Evolutionary conservation across 1,140 invertebrate genomes (phyloP), one percentile per base, ranked within the genome.

Genomic region (Plutomurus gul): DNA sequence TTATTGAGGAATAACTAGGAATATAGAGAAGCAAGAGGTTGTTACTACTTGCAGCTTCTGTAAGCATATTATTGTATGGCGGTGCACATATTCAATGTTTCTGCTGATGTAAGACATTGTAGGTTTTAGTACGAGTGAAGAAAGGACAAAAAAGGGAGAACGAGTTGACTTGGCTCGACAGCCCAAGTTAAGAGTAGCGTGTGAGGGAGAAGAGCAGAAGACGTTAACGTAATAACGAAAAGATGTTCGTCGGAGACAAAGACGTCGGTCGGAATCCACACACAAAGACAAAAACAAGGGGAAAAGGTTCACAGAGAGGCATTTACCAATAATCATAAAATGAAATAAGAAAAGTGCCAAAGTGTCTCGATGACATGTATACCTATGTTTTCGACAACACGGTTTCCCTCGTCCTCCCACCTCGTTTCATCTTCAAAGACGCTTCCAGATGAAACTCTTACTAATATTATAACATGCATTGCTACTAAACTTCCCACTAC

Each of bases 321-420:
- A 65, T 65, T 65, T 33, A 65, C 56, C 56, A 65, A 65, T 65
- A 65, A 65, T 65, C 56, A 65, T 65, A 65, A 65, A 65, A 65
- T 65, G 56, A 65, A 65, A 65, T 65, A 65, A 65, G 56, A 65
- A 65, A 65, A 65, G 27, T 33, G 56, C 30, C 56, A 65, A 65
- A 65, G 56, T 65, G 25, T 65, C 56, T 65, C 22, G 56, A 65
- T 33, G 27, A 30, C 56, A 65, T 27, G 47, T 33, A 65, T 27
- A 22, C 36, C 13, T 65, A 27, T 65, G 25, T 65, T 30, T 65
- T 33, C 5, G 30, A 36, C 18, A 65, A n/a, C n/a, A n/a, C n/a
- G n/a, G 13, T 65, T 33, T 16, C 56, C 36, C 13, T 65, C 8
- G 3, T 33, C 16, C 27, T 33, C 27, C 56, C n/a, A 13, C 7